phyloP scores from a whole-genome alignment of 2,888 invertebrate genomes.

The Drosophila phalerata region DNA sequence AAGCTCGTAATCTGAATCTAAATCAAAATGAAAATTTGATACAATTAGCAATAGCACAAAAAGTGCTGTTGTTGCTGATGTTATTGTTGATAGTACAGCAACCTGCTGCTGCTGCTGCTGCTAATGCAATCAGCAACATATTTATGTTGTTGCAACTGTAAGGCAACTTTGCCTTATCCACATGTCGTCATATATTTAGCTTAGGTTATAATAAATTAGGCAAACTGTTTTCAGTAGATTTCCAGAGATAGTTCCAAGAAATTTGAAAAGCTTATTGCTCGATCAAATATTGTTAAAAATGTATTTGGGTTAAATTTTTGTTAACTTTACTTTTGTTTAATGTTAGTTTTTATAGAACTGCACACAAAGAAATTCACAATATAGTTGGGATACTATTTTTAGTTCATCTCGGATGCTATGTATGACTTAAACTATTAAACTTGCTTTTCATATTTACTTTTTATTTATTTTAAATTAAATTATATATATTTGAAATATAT shows the following conservation, averaged over 20 bases:
- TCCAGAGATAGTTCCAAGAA: not conserved
- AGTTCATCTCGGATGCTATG: too few relatives aligned
- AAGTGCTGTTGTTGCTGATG: constrained; percentile 37
- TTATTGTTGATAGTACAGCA: constrained; percentile 16
- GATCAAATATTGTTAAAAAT: not conserved
- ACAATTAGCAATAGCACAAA: constrained; percentile 70
- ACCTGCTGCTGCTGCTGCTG: constrained; percentile 25
- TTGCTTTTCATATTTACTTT: too few relatives aligned
- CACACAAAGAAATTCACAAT: too few relatives aligned
- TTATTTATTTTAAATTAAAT: too few relatives aligned
- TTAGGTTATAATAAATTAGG: not conserved
- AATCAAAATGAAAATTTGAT: constrained; percentile 75
- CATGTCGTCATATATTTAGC: not conserved
- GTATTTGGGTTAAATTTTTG: too few relatives aligned
- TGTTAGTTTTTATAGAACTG: too few relatives aligned
- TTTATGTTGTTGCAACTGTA: constrained; percentile 16
- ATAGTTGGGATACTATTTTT: too few relatives aligned
- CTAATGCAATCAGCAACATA: constrained; percentile 45
- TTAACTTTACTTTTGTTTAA: too few relatives aligned
- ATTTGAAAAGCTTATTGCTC: not conserved
- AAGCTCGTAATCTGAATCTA: constrained; percentile 63
- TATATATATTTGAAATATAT: too few relatives aligned
- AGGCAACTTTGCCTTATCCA: not conserved
- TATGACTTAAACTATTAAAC: too few relatives aligned
- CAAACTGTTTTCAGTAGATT: not conserved